phyloP scores from a whole-genome alignment of 2,888 invertebrate genomes.

The Arrhopalites spinosus region DNA sequence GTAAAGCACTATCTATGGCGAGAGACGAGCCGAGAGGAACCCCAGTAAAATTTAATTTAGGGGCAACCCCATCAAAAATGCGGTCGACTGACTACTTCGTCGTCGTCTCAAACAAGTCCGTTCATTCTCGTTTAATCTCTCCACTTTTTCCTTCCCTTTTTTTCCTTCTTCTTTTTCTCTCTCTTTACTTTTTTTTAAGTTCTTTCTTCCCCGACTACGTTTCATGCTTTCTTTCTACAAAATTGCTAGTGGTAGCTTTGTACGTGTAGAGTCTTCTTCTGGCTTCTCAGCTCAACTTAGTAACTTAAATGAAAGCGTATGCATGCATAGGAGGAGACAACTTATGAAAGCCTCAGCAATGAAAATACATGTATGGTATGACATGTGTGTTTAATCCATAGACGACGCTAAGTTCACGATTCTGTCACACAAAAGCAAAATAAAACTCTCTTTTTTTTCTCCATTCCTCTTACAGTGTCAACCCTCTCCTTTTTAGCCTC shows the following conservation, averaged over 20 bases:
- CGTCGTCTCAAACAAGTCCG: slow-evolving; percentile 1
- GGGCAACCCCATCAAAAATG: slow-evolving; percentile 35
- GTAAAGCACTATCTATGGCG: background rate
- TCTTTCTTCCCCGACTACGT: slow-evolving; percentile 1
- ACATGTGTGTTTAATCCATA: background rate
- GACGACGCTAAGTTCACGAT: background rate
- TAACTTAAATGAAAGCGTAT: background rate
- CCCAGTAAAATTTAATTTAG: slow-evolving; percentile 39
- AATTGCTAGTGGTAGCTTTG: too few species aligned
- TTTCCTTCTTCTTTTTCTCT: background rate
- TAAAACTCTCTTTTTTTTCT: background rate
- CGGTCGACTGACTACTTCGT: slow-evolving; percentile 17
- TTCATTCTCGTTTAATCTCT: slow-evolving; percentile 20
- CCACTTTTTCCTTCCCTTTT: slow-evolving; percentile 10
- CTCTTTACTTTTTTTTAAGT: background rate
- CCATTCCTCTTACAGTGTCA: background rate
- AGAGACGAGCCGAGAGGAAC: slow-evolving; percentile 4
- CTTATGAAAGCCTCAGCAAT: background rate
- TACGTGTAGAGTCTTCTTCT: too few species aligned
- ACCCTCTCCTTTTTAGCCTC: background rate
- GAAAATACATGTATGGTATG: background rate
- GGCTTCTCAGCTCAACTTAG: background rate
- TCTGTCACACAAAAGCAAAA: slow-evolving; percentile 7
- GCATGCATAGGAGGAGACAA: background rate
- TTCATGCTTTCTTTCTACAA: slow-evolving; percentile 1